Evolutionary conservation across 2,113 vertebrate genomes (phyloP).

Genomic region (Corydoras maculifer): DNA sequence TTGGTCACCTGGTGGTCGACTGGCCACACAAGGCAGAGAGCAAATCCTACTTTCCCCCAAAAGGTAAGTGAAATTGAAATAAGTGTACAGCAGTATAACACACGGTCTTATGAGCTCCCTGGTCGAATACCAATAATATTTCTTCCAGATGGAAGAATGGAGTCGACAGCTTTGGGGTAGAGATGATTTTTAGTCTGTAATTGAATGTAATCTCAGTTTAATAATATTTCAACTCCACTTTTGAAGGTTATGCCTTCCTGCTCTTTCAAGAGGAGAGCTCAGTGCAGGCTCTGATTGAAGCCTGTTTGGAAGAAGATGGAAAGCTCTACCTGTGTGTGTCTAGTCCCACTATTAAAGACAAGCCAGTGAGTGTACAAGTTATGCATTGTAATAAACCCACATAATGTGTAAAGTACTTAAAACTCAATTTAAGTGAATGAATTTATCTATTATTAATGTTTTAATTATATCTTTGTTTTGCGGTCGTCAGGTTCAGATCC

Average conservation of each 20-base stretch:
- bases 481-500: constrained; percentile 84
- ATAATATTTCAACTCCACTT: constrained; percentile 22
- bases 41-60: constrained; percentile 97
- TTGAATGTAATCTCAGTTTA: not conserved
- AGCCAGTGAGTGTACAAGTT: constrained; percentile 78
- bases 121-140: no score
- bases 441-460: not conserved
- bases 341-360: constrained; percentile 98
- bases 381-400: no score
- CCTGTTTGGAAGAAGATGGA: constrained; percentile 94
- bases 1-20: constrained; percentile 94
- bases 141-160: no score
- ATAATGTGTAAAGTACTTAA: no score
- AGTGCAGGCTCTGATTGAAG: constrained; percentile 93
- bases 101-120: not conserved
- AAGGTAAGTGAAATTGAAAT: constrained; percentile 70
- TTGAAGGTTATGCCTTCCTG: constrained; percentile 91
- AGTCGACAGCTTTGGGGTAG: no score
- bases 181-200: no score
- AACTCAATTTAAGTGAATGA: not conserved
- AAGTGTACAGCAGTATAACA: not conserved
- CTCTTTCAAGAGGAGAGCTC: constrained; percentile 98
- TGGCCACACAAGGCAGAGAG: constrained; percentile 99
- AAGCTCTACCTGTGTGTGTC: constrained; percentile 98
- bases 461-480: not conserved